These are phyloP conservation scores for Spisula subtruncata DNA, from an alignment of 2,888 invertebrate genomes.

Conservation along the genomic window DNA sequence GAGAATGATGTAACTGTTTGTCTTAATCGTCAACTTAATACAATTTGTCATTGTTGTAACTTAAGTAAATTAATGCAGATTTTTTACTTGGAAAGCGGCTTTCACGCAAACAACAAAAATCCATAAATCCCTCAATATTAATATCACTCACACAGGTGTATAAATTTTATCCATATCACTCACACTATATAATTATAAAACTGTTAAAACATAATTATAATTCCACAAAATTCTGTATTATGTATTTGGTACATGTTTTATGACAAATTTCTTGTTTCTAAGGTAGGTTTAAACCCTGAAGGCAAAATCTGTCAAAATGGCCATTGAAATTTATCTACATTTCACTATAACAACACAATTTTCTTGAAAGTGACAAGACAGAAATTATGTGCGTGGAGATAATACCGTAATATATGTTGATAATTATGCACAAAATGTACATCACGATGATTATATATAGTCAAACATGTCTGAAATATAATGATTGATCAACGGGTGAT, in stretches of 20 bases:
- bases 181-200: too few species aligned
- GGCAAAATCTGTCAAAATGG: background rate
- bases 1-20: slow-evolving; percentile 1
- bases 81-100: background rate
- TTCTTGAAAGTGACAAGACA: background rate
- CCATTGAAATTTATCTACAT: background rate
- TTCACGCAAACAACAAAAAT: background rate
- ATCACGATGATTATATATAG: background rate
- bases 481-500: slow-evolving; percentile 3
- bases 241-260: background rate
- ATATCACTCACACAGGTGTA: background rate
- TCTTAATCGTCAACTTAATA: background rate
- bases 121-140: background rate
- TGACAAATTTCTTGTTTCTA: background rate
- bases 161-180: background rate
- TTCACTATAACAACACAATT: slow-evolving; percentile 4
- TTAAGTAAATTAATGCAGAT: background rate
- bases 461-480: slow-evolving; percentile 5
- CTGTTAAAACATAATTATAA: background rate
- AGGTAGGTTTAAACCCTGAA: background rate
- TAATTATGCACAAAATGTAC: background rate
- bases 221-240: slow-evolving; percentile 1
- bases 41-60: background rate
- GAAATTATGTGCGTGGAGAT: background rate
- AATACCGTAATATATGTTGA: background rate